Percentiles rank a stretch among this genome's conserved stretches.
Evolutionary conservation across 2,888 invertebrate species (phyloP).

Genomic region (Glaucopsyche alexis): DNA sequence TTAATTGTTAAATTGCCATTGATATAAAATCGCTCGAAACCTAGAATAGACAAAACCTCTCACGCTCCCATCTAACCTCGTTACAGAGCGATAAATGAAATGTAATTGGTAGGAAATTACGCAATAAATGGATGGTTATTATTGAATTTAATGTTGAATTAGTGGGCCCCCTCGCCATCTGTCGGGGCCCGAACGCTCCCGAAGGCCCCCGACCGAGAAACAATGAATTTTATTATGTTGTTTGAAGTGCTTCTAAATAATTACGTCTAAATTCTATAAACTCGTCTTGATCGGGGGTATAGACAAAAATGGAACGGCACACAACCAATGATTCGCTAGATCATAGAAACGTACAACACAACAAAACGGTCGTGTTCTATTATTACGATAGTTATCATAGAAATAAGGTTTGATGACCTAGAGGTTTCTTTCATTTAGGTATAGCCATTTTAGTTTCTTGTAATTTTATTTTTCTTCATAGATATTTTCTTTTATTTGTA

Average conservation of each 20-base stretch:
- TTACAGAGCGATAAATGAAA: slow-evolving; percentile 76
- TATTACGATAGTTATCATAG: too few species aligned
- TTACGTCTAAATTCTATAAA: slow-evolving; percentile 8
- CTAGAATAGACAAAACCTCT: slow-evolving; percentile 40
- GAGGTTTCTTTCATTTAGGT: too few species aligned
- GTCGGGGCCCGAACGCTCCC: slow-evolving; percentile 53
- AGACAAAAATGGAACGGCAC: too few species aligned
- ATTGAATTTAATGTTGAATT: slow-evolving; percentile 80
- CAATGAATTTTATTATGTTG: slow-evolving; percentile 48
- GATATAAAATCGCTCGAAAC: slow-evolving; percentile 11
- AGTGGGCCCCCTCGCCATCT: slow-evolving; percentile 71
- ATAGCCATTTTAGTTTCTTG: too few species aligned
- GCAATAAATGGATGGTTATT: slow-evolving; percentile 78
- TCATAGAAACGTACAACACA: too few species aligned
- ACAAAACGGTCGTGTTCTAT: too few species aligned
- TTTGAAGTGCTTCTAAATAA: slow-evolving; percentile 41
- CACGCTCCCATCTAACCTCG: slow-evolving; percentile 57
- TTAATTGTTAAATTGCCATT: slow-evolving; percentile 24
- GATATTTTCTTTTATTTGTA: too few species aligned
- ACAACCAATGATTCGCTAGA: too few species aligned
- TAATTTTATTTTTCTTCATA: too few species aligned
- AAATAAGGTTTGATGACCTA: too few species aligned
- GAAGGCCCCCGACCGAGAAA: slow-evolving; percentile 40
- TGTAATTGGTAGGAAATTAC: slow-evolving; percentile 79
- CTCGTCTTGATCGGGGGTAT: slow-evolving; percentile 6